Evolutionary conservation across 1,140 invertebrate genomes (phyloP).

Genomic region (Triops longicaudatus): DNA sequence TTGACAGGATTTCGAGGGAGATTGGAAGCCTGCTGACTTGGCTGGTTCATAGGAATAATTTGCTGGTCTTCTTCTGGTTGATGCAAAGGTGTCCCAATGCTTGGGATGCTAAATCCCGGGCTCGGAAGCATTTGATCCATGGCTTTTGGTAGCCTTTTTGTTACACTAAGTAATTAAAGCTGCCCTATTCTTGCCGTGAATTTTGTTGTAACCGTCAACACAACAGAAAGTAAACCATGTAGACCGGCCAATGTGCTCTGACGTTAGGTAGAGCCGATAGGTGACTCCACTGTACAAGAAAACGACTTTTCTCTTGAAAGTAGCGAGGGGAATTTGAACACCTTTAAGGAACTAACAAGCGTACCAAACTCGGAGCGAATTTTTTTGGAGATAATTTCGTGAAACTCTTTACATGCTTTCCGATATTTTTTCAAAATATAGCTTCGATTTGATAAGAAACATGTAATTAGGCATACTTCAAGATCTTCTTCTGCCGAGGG

Average conservation of each 20-base stretch:
- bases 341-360: no score
- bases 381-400: no score
- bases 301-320: no score
- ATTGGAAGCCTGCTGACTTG: constrained; percentile 71
- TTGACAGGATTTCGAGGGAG: constrained; percentile 63
- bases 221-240: background rate
- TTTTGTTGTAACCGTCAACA: background rate
- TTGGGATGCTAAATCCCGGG: constrained; percentile 78
- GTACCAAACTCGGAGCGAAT: no score
- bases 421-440: no score
- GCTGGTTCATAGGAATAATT: constrained; percentile 68
- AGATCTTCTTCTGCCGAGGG: no score
- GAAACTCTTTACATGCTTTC: no score
- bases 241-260: background rate
- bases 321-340: no score
- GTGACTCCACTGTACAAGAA: background rate
- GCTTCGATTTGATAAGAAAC: no score
- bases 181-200: background rate
- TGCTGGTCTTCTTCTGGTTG: constrained; percentile 86
- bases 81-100: constrained; percentile 78
- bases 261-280: no score
- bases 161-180: constrained; percentile 16
- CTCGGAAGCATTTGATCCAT: constrained; percentile 87
- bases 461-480: no score
- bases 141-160: constrained; percentile 17